Percentiles rank a stretch among this genome's conserved stretches.
Evolutionary conservation across 2,888 invertebrate species (phyloP).

Genomic region (Mythimna impura): DNA sequence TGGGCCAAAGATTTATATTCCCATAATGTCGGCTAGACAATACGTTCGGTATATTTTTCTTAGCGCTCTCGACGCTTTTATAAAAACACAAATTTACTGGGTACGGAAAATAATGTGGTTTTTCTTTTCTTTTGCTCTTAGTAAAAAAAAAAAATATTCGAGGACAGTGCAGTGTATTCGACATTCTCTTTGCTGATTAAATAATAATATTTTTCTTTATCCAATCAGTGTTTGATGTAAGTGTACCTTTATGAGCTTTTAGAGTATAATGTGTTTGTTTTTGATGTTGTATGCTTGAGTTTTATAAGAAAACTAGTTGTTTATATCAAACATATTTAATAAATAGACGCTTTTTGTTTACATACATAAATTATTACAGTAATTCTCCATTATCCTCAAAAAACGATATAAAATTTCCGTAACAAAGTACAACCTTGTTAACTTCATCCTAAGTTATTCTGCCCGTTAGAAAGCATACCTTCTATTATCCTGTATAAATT

Average conservation of each 20-base stretch:
- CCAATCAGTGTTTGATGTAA: slow-evolving; percentile 30
- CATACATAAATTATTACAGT: too few relatives aligned
- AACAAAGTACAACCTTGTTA: slow-evolving; percentile 31
- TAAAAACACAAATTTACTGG: slow-evolving; percentile 64
- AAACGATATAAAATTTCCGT: slow-evolving; percentile 23
- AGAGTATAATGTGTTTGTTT: background rate
- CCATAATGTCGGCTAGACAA: slow-evolving; percentile 71
- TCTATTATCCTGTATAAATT: slow-evolving; percentile 40
- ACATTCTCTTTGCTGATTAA: slow-evolving; percentile 44
- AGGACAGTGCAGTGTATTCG: slow-evolving; percentile 34
- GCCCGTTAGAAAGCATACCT: slow-evolving; percentile 37
- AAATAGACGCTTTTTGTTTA: background rate
- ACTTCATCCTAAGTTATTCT: slow-evolving; percentile 14
- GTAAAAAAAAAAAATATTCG: slow-evolving; percentile 44
- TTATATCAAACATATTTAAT: background rate
- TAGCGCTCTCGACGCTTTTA: slow-evolving; percentile 63
- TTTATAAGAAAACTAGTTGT: background rate
- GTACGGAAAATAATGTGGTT: slow-evolving; percentile 51
- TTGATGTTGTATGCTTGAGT: background rate
- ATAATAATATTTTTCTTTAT: slow-evolving; percentile 47
- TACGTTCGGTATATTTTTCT: slow-evolving; percentile 72
- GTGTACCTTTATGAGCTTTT: background rate
- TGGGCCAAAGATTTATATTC: slow-evolving; percentile 74
- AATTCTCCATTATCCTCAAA: background rate
- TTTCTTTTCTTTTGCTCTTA: slow-evolving; percentile 43